Conservation (phyloP, 2,113 vertebrate species). For the Pimephales promelas region DNA sequence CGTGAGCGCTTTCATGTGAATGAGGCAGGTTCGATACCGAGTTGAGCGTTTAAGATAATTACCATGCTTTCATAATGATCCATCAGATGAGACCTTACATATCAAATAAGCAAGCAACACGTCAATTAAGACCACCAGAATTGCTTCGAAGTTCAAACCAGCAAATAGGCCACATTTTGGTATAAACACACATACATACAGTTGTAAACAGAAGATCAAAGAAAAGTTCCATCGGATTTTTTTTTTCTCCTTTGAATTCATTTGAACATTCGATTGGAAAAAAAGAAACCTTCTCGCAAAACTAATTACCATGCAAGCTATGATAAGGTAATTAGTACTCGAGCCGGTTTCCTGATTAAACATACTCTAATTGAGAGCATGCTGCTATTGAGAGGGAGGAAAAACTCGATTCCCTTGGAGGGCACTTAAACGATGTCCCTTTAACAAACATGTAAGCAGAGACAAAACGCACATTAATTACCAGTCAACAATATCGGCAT, state of each 20-base stretch:
- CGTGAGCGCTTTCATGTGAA: constrained; percentile 23
- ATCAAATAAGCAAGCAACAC: constrained; percentile 80
- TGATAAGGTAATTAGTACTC: constrained; percentile 63
- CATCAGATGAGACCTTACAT: constrained; percentile 66
- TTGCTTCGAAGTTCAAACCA: constrained; percentile 66
- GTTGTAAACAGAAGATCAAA: constrained; percentile 66
- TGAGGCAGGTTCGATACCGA: constrained; percentile 57
- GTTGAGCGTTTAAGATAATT: constrained; percentile 73
- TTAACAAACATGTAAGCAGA: constrained; percentile 43
- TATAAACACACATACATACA: constrained; percentile 45
- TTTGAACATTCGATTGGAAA: constrained; percentile 52
- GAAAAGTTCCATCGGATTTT: constrained; percentile 58
- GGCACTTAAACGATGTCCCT: constrained; percentile 50
- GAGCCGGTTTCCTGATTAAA: constrained; percentile 63
- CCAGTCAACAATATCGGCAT: constrained; percentile 77
- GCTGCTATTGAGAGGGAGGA: constrained; percentile 49
- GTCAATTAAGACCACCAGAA: constrained; percentile 75
- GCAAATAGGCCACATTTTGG: constrained; percentile 33
- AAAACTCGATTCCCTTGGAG: constrained; percentile 37
- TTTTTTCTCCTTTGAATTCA: constrained; percentile 58
- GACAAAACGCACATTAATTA: constrained; percentile 60
- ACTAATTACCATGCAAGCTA: constrained; percentile 60
- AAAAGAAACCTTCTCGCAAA: constrained; percentile 59
- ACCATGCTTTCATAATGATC: constrained; percentile 74
- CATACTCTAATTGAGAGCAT: constrained; percentile 61